These are phyloP conservation scores for Xanthorhoe spadicearia DNA, from an alignment of 2,888 invertebrate genomes.

Conservation along the genomic window DNA sequence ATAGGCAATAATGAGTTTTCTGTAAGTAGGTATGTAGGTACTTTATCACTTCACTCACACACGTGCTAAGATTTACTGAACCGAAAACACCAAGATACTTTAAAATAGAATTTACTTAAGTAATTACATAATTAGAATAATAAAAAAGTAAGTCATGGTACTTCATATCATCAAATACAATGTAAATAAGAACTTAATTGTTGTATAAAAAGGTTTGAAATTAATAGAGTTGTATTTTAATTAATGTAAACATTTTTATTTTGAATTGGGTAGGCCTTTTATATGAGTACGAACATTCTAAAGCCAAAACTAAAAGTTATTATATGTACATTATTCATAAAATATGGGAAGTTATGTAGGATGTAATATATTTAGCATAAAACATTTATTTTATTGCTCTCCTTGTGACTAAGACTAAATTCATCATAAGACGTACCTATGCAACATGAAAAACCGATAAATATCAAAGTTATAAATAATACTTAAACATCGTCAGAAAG, in stretches of 20 bases:
- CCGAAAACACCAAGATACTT: background rate
- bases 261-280: constrained; percentile 67
- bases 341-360: constrained; percentile 17
- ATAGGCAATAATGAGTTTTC: constrained; percentile 5
- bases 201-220: constrained; percentile 30
- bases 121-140: too few relatives aligned
- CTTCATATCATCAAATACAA: too few relatives aligned
- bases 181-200: background rate
- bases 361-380: background rate
- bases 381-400: constrained; percentile 16
- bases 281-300: constrained; percentile 47
- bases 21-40: background rate
- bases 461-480: background rate
- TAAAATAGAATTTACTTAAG: background rate
- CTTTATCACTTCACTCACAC: background rate
- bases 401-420: constrained; percentile 12
- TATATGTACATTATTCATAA: constrained; percentile 40
- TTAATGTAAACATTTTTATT: constrained; percentile 42
- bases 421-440: background rate
- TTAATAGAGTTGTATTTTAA: constrained; percentile 39
- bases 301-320: constrained; percentile 46
- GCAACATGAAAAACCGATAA: background rate
- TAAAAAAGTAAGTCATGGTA: too few relatives aligned
- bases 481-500: background rate
- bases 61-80: background rate